Percentiles rank a stretch among this genome's conserved stretches.
Evolutionary conservation across 2,797 vertebrate genomes (phyloP).

Genomic region (Falco peregrinus): DNA sequence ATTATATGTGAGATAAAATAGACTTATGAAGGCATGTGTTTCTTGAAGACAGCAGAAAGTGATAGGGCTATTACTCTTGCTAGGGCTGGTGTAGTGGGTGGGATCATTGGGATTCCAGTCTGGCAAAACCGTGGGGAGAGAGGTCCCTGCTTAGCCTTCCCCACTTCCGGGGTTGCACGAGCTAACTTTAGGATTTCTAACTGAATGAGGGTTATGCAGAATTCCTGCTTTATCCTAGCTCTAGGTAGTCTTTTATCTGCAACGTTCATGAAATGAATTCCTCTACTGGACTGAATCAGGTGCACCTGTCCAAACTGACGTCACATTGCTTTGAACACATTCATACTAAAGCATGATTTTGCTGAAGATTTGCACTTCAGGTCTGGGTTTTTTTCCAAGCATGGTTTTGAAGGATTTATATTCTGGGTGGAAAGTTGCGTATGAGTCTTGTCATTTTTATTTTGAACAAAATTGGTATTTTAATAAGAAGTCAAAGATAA

Average conservation of each 20-base stretch:
- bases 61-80: background rate
- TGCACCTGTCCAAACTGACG: background rate
- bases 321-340: background rate
- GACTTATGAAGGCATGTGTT: background rate
- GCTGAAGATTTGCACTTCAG: background rate
- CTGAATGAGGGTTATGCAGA: background rate
- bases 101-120: background rate
- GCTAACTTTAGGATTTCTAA: background rate
- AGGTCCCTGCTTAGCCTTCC: background rate
- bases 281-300: background rate
- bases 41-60: background rate
- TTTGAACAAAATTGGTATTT: background rate
- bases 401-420: background rate
- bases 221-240: background rate
- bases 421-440: background rate
- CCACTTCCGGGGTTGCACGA: background rate
- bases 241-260: background rate
- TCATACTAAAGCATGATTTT: background rate
- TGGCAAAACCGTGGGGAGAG: background rate
- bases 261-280: background rate
- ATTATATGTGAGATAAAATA: slow-evolving; percentile 12
- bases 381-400: background rate
- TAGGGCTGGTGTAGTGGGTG: background rate
- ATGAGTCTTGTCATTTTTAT: background rate
- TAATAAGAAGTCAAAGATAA: background rate